Conservation (phyloP, 2,888 invertebrate genomes). For the Drosophila histrio region DNA sequence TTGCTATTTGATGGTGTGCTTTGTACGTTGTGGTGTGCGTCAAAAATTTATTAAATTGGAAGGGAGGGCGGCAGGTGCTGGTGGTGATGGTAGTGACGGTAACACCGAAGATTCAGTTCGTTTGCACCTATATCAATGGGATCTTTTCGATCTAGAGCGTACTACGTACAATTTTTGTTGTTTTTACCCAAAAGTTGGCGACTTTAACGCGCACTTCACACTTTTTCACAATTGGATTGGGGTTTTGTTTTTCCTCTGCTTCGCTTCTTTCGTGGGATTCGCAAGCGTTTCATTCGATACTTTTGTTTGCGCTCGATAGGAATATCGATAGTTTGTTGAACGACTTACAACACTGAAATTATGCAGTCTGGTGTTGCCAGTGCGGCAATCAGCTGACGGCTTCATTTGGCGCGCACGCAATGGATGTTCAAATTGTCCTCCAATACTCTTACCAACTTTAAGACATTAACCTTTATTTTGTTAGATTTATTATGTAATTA, state of each 20-base stretch:
- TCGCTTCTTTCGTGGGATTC: slow-evolving; percentile 26
- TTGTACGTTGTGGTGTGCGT: slow-evolving; percentile 39
- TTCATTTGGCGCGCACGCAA: slow-evolving; percentile 36
- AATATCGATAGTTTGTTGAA: slow-evolving; percentile 21
- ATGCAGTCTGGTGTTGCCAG: slow-evolving; percentile 30
- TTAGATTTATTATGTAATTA: not conserved
- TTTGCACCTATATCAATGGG: slow-evolving; percentile 20
- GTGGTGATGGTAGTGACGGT: slow-evolving; percentile 58
- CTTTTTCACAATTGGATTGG: slow-evolving; percentile 63
- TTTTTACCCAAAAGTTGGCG: slow-evolving; percentile 6
- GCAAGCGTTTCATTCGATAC: slow-evolving; percentile 21
- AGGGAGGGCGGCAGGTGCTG: slow-evolving; percentile 37
- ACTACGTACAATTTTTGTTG: slow-evolving; percentile 16
- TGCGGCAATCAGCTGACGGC: slow-evolving; percentile 27
- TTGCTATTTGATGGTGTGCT: slow-evolving; percentile 29
- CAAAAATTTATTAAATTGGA: slow-evolving; percentile 46
- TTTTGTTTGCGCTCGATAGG: not conserved
- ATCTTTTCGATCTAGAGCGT: not conserved
- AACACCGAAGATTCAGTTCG: slow-evolving; percentile 22
- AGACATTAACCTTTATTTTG: slow-evolving; percentile 2
- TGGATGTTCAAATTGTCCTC: slow-evolving; percentile 2
- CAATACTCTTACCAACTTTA: slow-evolving; percentile 1
- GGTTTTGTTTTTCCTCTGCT: slow-evolving; percentile 57
- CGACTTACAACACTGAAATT: slow-evolving; percentile 29
- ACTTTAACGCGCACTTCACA: slow-evolving; percentile 57